Conservation (phyloP, 2,888 invertebrate species). For the Terebella lapidaria region DNA sequence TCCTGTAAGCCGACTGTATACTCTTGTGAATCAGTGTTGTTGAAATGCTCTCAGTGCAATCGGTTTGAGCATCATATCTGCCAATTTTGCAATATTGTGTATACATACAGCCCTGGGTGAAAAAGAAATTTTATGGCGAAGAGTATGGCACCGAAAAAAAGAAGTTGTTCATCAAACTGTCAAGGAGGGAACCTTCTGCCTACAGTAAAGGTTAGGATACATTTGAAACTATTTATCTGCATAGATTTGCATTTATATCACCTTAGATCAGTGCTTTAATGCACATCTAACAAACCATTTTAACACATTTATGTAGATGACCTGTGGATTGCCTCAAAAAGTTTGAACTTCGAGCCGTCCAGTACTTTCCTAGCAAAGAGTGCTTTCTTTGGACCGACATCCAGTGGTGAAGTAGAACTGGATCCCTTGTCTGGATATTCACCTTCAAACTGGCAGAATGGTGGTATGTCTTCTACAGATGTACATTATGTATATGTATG, state of each 20-base stretch:
- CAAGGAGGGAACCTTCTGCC: constrained; percentile 29
- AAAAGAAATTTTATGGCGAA: background rate
- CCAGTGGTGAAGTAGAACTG: constrained; percentile 33
- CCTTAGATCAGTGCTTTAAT: too few relatives aligned
- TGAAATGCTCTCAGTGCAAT: too few relatives aligned
- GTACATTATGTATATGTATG: background rate
- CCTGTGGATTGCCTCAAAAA: constrained; percentile 6
- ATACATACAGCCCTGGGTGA: background rate
- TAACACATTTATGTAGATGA: too few relatives aligned
- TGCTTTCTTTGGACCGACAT: constrained; percentile 36
- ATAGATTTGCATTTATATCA: too few relatives aligned
- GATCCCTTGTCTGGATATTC: constrained; percentile 33
- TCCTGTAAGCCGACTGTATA: background rate
- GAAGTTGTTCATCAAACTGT: constrained; percentile 29
- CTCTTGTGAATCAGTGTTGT: too few relatives aligned
- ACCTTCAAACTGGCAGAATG: constrained; percentile 34
- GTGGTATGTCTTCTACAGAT: constrained; percentile 25
- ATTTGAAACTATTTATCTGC: too few relatives aligned
- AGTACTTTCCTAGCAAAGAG: constrained; percentile 36
- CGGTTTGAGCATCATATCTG: too few relatives aligned
- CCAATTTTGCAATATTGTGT: too few relatives aligned
- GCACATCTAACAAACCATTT: too few relatives aligned
- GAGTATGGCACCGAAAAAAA: constrained; percentile 21
- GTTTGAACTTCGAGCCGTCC: constrained; percentile 24
- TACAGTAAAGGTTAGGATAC: constrained; percentile 29